Conservation (phyloP, 2,113 vertebrate species). For the Dicrurus megarhynchus region DNA sequence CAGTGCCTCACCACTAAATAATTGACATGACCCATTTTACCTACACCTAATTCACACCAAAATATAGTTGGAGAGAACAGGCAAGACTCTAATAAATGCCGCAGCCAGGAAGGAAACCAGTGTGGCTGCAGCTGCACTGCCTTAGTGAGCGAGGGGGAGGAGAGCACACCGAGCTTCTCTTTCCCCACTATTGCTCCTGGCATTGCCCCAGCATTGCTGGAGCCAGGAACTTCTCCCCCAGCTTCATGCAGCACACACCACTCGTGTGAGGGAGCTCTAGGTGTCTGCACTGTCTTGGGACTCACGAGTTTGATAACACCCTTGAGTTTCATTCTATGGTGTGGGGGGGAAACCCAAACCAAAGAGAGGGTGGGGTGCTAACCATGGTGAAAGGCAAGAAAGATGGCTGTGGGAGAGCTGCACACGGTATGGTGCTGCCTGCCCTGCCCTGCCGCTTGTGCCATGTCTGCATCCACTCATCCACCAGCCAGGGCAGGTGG, state of each 20-base stretch:
- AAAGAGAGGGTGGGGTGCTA: too few species aligned
- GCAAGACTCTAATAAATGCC: not conserved
- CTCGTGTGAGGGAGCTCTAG: accelerated
- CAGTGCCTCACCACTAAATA: too few species aligned
- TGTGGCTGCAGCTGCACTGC: not conserved
- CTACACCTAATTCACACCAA: not conserved
- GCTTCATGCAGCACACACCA: accelerated
- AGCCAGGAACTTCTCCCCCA: accelerated
- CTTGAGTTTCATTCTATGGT: not conserved
- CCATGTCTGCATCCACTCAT: accelerated
- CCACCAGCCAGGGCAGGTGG: accelerated
- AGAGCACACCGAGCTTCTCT: not conserved
- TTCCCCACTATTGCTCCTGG: accelerated
- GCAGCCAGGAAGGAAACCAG: not conserved
- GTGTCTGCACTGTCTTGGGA: accelerated
- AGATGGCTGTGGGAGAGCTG: accelerated
- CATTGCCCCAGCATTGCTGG: not conserved
- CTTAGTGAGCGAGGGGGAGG: accelerated
- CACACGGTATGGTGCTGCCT: accelerated
- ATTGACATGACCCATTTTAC: not conserved
- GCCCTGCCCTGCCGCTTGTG: not conserved
- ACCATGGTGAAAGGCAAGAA: not conserved
- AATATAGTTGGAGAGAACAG: not conserved
- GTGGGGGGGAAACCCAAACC: accelerated
- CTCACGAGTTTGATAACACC: accelerated